A percentile compares a stretch with the other conserved stretches of the same genome.
phyloP scores from a whole-genome alignment of 2,797 vertebrate species.

The Coranthus polyacanthus region DNA sequence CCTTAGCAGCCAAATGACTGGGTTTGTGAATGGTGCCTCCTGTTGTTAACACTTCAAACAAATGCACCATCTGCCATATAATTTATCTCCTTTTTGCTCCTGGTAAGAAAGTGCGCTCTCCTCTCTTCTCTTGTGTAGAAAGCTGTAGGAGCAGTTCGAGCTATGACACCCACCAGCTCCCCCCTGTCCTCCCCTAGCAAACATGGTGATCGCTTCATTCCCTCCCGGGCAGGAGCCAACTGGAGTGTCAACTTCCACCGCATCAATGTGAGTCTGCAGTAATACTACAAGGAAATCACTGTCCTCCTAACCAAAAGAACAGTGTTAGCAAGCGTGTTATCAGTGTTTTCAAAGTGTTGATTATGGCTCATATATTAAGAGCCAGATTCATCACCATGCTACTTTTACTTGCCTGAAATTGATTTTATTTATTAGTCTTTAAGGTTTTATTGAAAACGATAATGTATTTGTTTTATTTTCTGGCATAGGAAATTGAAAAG shows the following conservation, averaged over 20 bases:
- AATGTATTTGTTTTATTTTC: conserved; percentile 20
- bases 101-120: conserved; percentile 46
- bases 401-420: not conserved
- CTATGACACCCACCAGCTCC: conserved; percentile 95
- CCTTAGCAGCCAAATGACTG: conserved; percentile 56
- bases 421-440: not conserved
- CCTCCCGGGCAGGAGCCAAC: conserved; percentile 96
- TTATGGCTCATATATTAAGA: conserved; percentile 7
- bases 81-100: conserved; percentile 44
- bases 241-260: conserved; percentile 99
- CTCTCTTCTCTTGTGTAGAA: conserved; percentile 76
- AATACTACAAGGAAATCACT: conserved; percentile 14
- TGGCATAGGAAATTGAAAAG: conserved; percentile 94
- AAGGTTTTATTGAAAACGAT: not conserved
- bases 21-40: conserved; percentile 60
- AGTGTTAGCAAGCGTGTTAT: conserved; percentile 26
- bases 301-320: conserved; percentile 44
- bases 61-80: conserved; percentile 68
- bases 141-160: conserved; percentile 90
- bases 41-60: conserved; percentile 67
- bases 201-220: conserved; percentile 97
- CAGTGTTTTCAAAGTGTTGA: conserved; percentile 19
- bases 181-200: conserved; percentile 98
- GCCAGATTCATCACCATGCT: not conserved
- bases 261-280: conserved; percentile 90